Conservation (phyloP, 2,888 invertebrate species). For the Erynnis tages region DNA sequence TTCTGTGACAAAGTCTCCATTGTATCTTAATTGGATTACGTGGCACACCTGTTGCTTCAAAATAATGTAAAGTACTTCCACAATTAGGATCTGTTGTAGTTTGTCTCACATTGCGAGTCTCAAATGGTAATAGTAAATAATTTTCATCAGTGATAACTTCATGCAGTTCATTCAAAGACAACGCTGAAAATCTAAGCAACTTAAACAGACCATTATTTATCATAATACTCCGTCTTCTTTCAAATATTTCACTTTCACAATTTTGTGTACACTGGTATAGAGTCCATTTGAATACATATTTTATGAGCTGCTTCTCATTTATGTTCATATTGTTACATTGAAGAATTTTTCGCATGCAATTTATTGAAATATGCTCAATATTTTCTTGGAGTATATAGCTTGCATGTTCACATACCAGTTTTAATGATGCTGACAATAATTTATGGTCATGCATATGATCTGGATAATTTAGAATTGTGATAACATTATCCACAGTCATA, state of each 20-base stretch:
- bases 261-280: slow-evolving; percentile 71
- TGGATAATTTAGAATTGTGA: slow-evolving; percentile 82
- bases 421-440: slow-evolving; percentile 73
- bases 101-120: slow-evolving; percentile 47
- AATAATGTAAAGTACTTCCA: slow-evolving; percentile 25
- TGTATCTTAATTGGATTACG: slow-evolving; percentile 57
- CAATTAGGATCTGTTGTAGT: slow-evolving; percentile 33
- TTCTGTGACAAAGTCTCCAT: slow-evolving; percentile 67
- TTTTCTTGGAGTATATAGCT: slow-evolving; percentile 75
- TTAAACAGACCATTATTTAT: slow-evolving; percentile 65
- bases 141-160: slow-evolving; percentile 53
- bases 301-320: slow-evolving; percentile 76
- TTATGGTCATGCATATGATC: slow-evolving; percentile 80
- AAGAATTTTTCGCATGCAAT: slow-evolving; percentile 74
- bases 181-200: slow-evolving; percentile 66
- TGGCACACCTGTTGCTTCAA: slow-evolving; percentile 40
- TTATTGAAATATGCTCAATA: slow-evolving; percentile 69
- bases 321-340: slow-evolving; percentile 75
- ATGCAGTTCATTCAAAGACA: slow-evolving; percentile 61
- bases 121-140: slow-evolving; percentile 59
- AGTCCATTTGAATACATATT: slow-evolving; percentile 80
- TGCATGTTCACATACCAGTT: slow-evolving; percentile 80
- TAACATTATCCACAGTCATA: slow-evolving; percentile 80
- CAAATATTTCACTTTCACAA: slow-evolving; percentile 55
- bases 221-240: slow-evolving; percentile 68